A percentile compares a stretch with the other conserved stretches of the same genome.
These are phyloP conservation scores for Chloroceryle aenea DNA, from an alignment of 2,113 vertebrate genomes.

Conservation along the genomic window DNA sequence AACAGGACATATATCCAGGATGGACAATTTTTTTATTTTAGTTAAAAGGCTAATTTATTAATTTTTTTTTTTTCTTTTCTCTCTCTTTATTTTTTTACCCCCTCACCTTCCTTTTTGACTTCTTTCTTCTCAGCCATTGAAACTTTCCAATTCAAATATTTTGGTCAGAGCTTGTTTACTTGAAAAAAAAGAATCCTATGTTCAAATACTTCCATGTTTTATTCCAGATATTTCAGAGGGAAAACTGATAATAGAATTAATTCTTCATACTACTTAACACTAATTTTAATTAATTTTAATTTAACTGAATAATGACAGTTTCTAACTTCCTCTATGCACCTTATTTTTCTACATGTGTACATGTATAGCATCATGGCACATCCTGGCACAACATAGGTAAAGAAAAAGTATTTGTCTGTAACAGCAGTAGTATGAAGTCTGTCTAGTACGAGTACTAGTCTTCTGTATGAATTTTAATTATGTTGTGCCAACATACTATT, in stretches of 20 bases:
- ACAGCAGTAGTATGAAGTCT: background rate
- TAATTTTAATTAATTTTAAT: background rate
- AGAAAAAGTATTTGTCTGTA: background rate
- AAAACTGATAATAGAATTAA: background rate
- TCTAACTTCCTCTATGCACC: background rate
- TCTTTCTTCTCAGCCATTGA: background rate
- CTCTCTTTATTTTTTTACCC: rapidly evolving
- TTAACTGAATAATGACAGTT: background rate
- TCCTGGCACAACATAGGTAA: background rate
- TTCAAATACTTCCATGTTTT: background rate
- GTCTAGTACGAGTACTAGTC: background rate
- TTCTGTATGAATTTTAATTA: background rate
- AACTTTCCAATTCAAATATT: background rate
- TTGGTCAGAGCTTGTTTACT: background rate
- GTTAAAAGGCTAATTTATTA: background rate
- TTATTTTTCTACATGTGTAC: background rate
- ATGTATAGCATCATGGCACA: background rate
- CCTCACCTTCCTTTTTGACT: background rate
- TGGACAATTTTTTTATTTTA: background rate
- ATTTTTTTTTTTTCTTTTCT: background rate
- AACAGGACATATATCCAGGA: background rate
- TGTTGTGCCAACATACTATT: background rate
- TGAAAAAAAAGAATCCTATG: background rate
- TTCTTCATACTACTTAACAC: background rate
- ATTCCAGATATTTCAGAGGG: background rate